phyloP scores from a whole-genome alignment of 2,113 vertebrate genomes.

The Gymnobelideus leadbeateri region DNA sequence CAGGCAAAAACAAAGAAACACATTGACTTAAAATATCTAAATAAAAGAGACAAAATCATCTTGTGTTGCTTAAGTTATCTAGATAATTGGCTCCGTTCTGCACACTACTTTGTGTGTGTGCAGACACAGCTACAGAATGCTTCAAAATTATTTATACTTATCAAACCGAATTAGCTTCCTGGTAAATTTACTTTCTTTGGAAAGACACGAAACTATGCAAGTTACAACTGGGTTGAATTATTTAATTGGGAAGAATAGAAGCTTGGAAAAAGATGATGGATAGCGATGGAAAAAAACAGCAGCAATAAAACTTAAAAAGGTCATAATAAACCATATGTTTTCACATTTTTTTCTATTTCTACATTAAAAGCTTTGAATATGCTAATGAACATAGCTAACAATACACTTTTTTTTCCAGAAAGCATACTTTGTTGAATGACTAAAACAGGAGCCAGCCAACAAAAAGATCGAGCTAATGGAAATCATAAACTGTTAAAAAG shows the following conservation, averaged over 20 bases:
- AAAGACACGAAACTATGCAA: background rate
- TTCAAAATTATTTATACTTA: slow-evolving; percentile 5
- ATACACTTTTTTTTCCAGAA: background rate
- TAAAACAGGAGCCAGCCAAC: background rate
- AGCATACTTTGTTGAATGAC: background rate
- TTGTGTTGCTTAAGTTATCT: background rate
- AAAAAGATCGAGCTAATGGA: background rate
- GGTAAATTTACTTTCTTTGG: slow-evolving; percentile 3
- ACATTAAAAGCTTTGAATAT: slow-evolving; percentile 1
- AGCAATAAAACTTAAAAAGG: background rate
- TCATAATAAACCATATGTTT: background rate
- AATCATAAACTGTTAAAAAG: background rate
- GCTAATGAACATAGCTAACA: slow-evolving; percentile 1
- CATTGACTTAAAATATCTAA: background rate
- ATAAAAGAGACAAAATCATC: background rate
- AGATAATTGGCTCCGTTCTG: background rate
- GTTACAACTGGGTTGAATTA: slow-evolving; percentile 1
- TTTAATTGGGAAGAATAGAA: slow-evolving; percentile 10
- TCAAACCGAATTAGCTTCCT: background rate
- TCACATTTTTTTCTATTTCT: slow-evolving; percentile 3
- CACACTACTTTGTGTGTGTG: background rate
- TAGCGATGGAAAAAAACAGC: background rate
- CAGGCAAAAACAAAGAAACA: background rate
- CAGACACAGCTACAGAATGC: background rate
- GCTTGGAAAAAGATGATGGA: background rate